Base-by-base conservation (phyloP, 2,113 vertebrate species). In the Azemiops feae region DNA sequence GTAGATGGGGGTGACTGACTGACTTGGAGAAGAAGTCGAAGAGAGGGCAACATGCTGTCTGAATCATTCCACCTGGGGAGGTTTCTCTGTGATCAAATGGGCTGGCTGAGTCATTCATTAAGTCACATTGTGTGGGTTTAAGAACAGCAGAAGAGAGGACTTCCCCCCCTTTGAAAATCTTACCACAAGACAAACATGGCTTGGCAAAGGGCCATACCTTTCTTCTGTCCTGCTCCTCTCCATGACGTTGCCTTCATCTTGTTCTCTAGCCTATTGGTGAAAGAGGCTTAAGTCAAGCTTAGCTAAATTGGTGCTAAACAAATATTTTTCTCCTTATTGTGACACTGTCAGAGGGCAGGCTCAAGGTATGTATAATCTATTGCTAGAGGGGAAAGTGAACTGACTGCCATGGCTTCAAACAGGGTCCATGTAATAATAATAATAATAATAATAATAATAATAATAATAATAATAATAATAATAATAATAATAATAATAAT, bases 21-120 rank as follows among this genome's bases (percentile, higher is more conserved):
- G 2, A 43, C 7, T 10, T 34, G 50, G 74, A 27, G 39, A 30
- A 54, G 53, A 34, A n/a, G 88, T 23, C 14, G 22, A 7, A 22
- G 30, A 7, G 69, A 52, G 43, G 43, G 69, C 30, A n/a, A 58
- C 6, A 6, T 18, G 45, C 45, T 85, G 27, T 45, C 54, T 85
- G 88, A 85, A 58, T 86, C 43, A 57, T 50, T 57, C 12, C 60
- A 85, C 64, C 8, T n/a, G 45, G 8, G 25, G 60, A 58, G n/a
- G 39, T 47, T 47, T 39, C 39, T 81, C 34, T 25, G 64, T 55
- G 43, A 85, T 74, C 43, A 16, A 85, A 52, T 23, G 45, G 27
- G 30, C 7, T 43, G 16, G 27, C 30, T 90, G 88, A 93, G 54
- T 90, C 92, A 93, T 86, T 81, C n/a, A 20, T 85, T 81, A 93